Evolutionary conservation across 64 coral and sea anemone species (phyloP).

Genomic region (Anthopleura sola): DNA sequence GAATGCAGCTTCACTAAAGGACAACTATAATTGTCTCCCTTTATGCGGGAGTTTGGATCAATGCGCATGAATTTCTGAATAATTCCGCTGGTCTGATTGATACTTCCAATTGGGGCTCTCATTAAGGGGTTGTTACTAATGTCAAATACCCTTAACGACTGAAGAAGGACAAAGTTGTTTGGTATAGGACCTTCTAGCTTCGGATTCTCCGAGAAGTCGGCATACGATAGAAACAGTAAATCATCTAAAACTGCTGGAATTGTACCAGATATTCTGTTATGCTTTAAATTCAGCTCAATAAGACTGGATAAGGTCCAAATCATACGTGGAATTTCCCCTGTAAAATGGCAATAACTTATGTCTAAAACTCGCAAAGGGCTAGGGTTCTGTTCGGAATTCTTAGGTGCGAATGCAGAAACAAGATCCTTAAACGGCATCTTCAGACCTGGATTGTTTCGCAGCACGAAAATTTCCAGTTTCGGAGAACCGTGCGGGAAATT

Average conservation of each 20-base stretch:
- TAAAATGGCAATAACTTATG: constrained; percentile 30
- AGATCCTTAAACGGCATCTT: constrained; percentile 6
- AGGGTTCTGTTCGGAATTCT: not conserved
- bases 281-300: constrained; percentile 43
- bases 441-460: constrained; percentile 17
- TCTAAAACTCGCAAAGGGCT: constrained; percentile 38
- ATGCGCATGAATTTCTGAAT: constrained; percentile 22
- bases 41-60: not conserved
- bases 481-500: constrained; percentile 22
- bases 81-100: not conserved
- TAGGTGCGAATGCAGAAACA: constrained; percentile 9
- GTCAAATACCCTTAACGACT: constrained; percentile 37
- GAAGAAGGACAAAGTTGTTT: not conserved
- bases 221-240: constrained; percentile 29
- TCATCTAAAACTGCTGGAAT: constrained; percentile 19
- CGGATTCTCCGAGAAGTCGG: constrained; percentile 46
- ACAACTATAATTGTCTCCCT: not conserved
- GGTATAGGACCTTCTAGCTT: constrained; percentile 37
- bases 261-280: constrained; percentile 33
- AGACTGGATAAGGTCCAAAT: constrained; percentile 40
- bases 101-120: constrained; percentile 7
- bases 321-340: constrained; percentile 9
- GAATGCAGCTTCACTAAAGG: not conserved
- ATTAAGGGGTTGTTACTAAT: constrained; percentile 44
- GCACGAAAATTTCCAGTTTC: constrained; percentile 22